These are phyloP conservation scores for Anarhynchus alexandrinus DNA, from an alignment of 2,113 vertebrate species.

Conservation along the genomic window DNA sequence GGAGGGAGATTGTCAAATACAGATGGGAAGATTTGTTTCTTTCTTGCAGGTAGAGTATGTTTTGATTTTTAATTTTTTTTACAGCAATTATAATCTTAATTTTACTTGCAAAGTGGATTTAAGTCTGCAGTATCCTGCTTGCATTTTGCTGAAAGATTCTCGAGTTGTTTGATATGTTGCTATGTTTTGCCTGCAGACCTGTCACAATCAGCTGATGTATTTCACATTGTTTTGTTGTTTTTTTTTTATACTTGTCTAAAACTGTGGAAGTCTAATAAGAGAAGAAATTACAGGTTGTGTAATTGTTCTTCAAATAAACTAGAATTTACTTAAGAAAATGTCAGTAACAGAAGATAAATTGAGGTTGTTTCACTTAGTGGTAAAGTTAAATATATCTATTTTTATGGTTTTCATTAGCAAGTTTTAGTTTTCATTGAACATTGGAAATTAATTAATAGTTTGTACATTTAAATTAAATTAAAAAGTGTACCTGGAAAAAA, in stretches of 20 bases:
- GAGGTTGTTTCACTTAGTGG: neutral
- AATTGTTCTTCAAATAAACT: neutral
- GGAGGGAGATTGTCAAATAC: conserved; percentile 95
- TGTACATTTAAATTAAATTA: neutral
- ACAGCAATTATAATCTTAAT: neutral
- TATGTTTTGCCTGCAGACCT: neutral
- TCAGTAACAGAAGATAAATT: neutral
- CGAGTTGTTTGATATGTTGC: neutral
- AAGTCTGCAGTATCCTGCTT: neutral
- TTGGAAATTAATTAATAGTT: neutral
- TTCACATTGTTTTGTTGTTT: neutral
- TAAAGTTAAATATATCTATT: neutral
- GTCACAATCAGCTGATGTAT: neutral
- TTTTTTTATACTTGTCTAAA: neutral
- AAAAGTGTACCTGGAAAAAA: neutral
- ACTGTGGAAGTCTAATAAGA: neutral
- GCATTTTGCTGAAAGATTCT: neutral
- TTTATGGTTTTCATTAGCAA: neutral
- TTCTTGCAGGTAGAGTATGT: conserved; percentile 87
- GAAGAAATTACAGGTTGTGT: neutral
- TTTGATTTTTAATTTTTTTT: neutral
- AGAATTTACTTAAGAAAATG: neutral
- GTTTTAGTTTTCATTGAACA: neutral
- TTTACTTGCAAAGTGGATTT: neutral
- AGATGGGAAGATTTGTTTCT: conserved; percentile 98